Evolutionary conservation across 2,797 vertebrate species (phyloP).

Genomic region (Microhierax caerulescens): DNA sequence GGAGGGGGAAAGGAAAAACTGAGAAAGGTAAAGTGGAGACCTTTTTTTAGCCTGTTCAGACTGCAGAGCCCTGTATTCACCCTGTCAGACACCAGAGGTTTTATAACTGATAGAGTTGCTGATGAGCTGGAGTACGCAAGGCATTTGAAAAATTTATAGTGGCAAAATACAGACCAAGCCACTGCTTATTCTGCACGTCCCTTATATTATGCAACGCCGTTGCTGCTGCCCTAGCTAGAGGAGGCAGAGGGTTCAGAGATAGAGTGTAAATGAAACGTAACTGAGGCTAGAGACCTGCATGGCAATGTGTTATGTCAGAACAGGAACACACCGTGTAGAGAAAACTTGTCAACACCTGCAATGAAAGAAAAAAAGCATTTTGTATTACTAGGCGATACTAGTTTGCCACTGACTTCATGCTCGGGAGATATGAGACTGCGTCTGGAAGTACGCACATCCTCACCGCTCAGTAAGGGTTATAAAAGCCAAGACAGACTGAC

Average conservation of each 20-base stretch:
- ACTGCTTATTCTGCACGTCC: background rate
- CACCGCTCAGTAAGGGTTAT: background rate
- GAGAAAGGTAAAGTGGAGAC: constrained; percentile 83
- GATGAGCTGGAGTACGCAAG: background rate
- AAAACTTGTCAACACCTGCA: background rate
- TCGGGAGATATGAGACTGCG: background rate
- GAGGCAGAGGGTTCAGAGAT: background rate
- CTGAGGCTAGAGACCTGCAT: background rate
- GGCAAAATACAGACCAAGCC: background rate
- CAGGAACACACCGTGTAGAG: background rate
- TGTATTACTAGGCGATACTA: background rate
- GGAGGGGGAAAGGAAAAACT: constrained; percentile 84
- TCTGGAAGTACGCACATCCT: background rate
- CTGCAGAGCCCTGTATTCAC: background rate
- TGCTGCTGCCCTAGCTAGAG: background rate
- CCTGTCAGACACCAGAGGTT: background rate
- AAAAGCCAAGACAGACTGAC: background rate
- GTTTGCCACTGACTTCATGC: background rate
- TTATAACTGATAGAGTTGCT: background rate
- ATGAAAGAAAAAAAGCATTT: background rate
- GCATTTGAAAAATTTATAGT: background rate
- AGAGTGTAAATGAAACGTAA: background rate
- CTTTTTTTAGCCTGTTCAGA: background rate
- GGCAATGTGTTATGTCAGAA: background rate
- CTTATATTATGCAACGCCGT: background rate